These are phyloP conservation scores for Oriolus oriolus DNA, from an alignment of 2,113 vertebrate species.

Conservation along the genomic window DNA sequence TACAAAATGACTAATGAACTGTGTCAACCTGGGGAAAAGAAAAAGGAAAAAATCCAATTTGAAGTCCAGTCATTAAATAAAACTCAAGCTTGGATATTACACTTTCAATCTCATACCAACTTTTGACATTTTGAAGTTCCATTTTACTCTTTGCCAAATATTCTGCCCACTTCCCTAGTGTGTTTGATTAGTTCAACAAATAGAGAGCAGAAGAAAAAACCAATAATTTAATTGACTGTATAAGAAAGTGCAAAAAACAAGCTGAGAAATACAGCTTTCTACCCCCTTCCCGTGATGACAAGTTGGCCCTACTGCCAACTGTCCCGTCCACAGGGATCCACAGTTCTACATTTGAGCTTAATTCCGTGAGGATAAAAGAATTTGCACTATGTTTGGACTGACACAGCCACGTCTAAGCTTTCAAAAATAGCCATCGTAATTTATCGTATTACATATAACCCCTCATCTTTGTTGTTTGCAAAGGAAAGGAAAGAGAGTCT, in stretches of 20 bases:
- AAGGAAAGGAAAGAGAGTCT: background rate
- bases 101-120: background rate
- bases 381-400: background rate
- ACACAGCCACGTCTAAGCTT: background rate
- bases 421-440: background rate
- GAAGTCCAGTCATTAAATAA: background rate
- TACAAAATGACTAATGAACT: conserved; percentile 5
- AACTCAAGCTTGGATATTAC: background rate
- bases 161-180: background rate
- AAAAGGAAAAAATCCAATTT: background rate
- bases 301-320: background rate
- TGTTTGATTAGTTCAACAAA: background rate
- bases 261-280: background rate
- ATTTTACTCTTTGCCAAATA: background rate
- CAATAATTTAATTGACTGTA: background rate
- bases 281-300: rapidly evolving
- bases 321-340: background rate
- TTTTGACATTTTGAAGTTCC: background rate
- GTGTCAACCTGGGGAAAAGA: background rate
- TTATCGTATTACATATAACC: background rate
- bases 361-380: background rate
- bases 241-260: background rate
- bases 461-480: background rate
- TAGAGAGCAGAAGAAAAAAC: background rate
- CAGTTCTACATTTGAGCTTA: background rate